Base-by-base conservation (phyloP, 2,113 vertebrate genomes). In the Chaenocephalus aceratus region DNA sequence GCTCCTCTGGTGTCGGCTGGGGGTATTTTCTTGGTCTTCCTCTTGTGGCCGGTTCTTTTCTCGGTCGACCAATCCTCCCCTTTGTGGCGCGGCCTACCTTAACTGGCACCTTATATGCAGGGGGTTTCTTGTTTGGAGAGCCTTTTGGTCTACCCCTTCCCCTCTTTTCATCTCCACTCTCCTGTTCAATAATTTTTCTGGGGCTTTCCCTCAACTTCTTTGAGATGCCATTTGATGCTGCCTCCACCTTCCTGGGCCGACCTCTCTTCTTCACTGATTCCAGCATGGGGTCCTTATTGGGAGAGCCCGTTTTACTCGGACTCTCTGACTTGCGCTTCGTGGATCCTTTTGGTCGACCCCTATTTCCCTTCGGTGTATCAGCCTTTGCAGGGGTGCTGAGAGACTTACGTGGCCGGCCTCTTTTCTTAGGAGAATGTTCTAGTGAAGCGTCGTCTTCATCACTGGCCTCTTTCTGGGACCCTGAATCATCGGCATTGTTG, bases 11-110 rank as follows among this genome's bases (percentile, higher is more conserved):
- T 1, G 90, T 57, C 0, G 85, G 87, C 26, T 82, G 11, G 21
- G 92, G 93, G 30, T 89, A 66, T 41, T 95, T 95, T 63, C 93
- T 91, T 0, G 94, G 94, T 16, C 93, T 79, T 51, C 94, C 93
- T 34, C 88, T 85, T 70, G 83, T 85, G 18, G 41, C 72, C 14
- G 75, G 67, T 26, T 73, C 48, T 51, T 86, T 89, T 63, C 48
- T 83, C 1, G 80, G 84, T 21, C 83, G 69, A 49, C 88, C 88
- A 0, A 72, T 88, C 54, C 70, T 90, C 51, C 51, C 49, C 72
- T 53, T 88, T 3, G n/a, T 4, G 0, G 77, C n/a, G 6, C 75
- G 80, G 2, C 87, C 82, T 3, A 66, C 46, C 4, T 67, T 77
- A 6, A 56, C 3, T 1, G 30, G 74, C 26, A 21, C 45, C 70